Evolutionary conservation across 2,113 vertebrate species (phyloP), one percentile per base, ranked within the genome.

Genomic region (Cryptotis parvus): DNA sequence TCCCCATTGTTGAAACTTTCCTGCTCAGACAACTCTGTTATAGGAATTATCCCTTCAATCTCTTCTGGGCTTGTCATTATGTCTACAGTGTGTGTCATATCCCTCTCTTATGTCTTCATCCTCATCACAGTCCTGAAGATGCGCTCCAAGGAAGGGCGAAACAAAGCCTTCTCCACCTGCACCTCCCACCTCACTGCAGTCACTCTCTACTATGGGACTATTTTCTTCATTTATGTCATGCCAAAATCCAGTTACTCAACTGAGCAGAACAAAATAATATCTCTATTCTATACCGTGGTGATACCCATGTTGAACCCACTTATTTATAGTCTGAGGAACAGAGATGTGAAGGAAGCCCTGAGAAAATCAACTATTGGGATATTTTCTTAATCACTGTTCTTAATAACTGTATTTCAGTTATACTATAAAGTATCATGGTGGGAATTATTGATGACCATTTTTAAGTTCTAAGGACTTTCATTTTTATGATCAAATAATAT

Each of bases 131-230:
- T 95, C 37, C 69, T 96, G 43, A 90, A 68, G 65, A 94, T 94
- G 63, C 9, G 0, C 41, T 94, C 93, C 11, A 39, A 75, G 3
- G 43, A 86, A 29, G 91, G 95, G 15, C 81, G 87, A 12, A 66
- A 52, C 73, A 96, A 91, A 63, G 92, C 94, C 33, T 96, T 95
- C 69, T 96, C 94, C 24, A 94, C 92, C 11, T 96, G 87, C 41
- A 92, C 87, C 1, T 95, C 93, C 55, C 95, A 92, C 69, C 81
- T 94, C 90, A 95, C 52, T 37, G 73, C 82, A 18, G 94, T 92
- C n/a, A 82, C 61, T 49, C 55, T 94, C 43, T 92, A 94, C 73
- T 95, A 87, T 74, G 87, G 81, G 2, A 94, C 91, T 72, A 93
- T 94, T 14, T 92, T 75, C 22, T 96, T 97, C 69, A 86, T 94